phyloP scores from a whole-genome alignment of 1,140 invertebrate genomes.

The Drosophila truncata region DNA sequence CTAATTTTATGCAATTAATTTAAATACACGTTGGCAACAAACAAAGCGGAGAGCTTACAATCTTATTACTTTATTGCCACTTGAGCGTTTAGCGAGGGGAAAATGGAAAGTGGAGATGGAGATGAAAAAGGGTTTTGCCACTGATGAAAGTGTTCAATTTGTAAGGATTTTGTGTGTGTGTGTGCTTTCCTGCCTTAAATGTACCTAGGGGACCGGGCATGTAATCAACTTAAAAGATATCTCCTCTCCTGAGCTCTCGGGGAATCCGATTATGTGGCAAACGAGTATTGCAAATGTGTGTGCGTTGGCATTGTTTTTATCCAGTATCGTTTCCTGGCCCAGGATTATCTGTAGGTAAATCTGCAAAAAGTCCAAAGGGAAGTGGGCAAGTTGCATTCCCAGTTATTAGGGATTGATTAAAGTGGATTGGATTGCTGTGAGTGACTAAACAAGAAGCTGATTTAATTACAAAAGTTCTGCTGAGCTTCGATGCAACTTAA shows the following conservation, averaged over 20 bases:
- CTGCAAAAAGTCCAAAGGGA: background rate
- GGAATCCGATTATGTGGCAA: slow-evolving; percentile 34
- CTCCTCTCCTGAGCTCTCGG: background rate
- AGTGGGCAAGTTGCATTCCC: background rate
- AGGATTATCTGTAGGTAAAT: slow-evolving; percentile 1
- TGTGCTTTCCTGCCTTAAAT: slow-evolving; percentile 10
- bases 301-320: slow-evolving; percentile 26
- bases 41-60: slow-evolving; percentile 14
- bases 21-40: slow-evolving; percentile 46
- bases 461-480: slow-evolving; percentile 8
- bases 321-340: background rate
- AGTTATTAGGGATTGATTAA: slow-evolving; percentile 12
- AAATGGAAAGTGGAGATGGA: background rate
- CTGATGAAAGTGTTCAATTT: slow-evolving; percentile 34
- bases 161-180: slow-evolving; percentile 6
- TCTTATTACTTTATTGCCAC: slow-evolving; percentile 49
- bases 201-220: slow-evolving; percentile 5
- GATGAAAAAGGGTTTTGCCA: slow-evolving; percentile 3
- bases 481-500: background rate
- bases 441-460: slow-evolving; percentile 6
- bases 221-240: slow-evolving; percentile 49
- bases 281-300: slow-evolving; percentile 20
- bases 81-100: slow-evolving; percentile 18
- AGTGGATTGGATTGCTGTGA: slow-evolving; percentile 20
- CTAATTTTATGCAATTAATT: slow-evolving; percentile 48